These are phyloP conservation scores for Pterostichus madidus DNA, from an alignment of 2,888 invertebrate genomes.

Conservation along the genomic window DNA sequence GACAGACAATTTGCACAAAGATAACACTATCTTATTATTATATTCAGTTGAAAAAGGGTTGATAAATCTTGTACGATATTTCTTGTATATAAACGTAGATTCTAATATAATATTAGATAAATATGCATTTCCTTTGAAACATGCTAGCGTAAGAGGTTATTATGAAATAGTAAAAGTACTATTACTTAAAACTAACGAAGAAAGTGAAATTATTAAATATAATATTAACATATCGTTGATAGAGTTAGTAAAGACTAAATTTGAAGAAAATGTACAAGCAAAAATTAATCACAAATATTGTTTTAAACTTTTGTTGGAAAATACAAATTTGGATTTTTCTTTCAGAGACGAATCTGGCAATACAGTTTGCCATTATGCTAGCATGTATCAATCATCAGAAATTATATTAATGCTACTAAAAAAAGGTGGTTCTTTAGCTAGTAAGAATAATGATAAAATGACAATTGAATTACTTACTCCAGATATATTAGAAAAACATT, in stretches of 20 bases:
- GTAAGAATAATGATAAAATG: conserved; percentile 42
- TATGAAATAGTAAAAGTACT: conserved; percentile 39
- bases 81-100: conserved; percentile 13
- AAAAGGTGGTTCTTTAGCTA: conserved; percentile 21
- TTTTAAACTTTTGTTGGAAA: conserved; percentile 27
- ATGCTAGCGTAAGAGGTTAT: conserved; percentile 31
- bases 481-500: conserved; percentile 41
- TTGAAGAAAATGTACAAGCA: conserved; percentile 1
- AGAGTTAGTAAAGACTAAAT: conserved; percentile 27
- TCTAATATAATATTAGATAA: conserved; percentile 9
- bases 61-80: conserved; percentile 42
- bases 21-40: conserved; percentile 16
- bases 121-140: conserved; percentile 13
- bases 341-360: conserved; percentile 6
- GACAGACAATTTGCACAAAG: not conserved
- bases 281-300: conserved; percentile 41
- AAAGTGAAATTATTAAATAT: too few species aligned
- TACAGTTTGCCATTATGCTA: conserved; percentile 29
- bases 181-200: not conserved
- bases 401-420: conserved; percentile 35
- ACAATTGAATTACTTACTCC: conserved; percentile 1
- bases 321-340: not conserved
- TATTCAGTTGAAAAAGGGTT: conserved; percentile 40
- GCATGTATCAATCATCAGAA: conserved; percentile 26
- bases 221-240: conserved; percentile 19